Evolutionary conservation across 2,113 vertebrate genomes (phyloP).

Genomic region (Xenotilapia longispinis): DNA sequence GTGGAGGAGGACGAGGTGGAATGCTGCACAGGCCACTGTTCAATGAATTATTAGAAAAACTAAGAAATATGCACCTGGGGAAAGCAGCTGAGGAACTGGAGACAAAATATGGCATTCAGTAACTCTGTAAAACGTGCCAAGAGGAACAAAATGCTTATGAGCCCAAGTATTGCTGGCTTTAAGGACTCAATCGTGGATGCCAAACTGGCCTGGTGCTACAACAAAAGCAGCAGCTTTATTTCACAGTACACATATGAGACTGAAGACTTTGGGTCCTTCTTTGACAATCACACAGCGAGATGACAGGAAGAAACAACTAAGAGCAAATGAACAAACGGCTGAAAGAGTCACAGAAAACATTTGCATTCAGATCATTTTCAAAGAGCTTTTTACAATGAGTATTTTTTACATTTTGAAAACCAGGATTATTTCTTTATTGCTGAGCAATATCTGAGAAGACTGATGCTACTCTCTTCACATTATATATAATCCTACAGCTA

Average conservation of each 20-base stretch:
- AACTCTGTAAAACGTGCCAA: neutral
- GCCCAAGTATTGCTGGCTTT: slow-evolving; percentile 31
- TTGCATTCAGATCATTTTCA: neutral
- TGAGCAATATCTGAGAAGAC: neutral
- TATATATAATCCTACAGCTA: neutral
- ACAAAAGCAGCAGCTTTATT: neutral
- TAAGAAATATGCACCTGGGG: slow-evolving; percentile 60
- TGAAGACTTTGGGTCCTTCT: neutral
- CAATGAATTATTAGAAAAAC: slow-evolving; percentile 46
- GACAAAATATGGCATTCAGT: slow-evolving; percentile 49
- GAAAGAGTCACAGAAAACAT: neutral
- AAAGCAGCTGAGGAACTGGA: slow-evolving; percentile 64
- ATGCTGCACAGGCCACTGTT: slow-evolving; percentile 35
- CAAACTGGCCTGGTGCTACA: neutral
- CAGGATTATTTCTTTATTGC: neutral
- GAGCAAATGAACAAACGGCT: neutral
- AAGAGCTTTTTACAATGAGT: neutral
- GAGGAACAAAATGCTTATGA: neutral
- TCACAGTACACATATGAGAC: neutral
- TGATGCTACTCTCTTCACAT: neutral
- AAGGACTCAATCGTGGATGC: neutral
- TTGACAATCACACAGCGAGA: neutral
- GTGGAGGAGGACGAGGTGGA: neutral
- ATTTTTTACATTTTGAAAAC: neutral
- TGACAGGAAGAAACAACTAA: neutral